A percentile compares a stretch with the other conserved stretches of the same genome.
These are phyloP conservation scores for Gambusia holbrooki DNA, from an alignment of 2,113 vertebrate genomes.

Conservation along the genomic window DNA sequence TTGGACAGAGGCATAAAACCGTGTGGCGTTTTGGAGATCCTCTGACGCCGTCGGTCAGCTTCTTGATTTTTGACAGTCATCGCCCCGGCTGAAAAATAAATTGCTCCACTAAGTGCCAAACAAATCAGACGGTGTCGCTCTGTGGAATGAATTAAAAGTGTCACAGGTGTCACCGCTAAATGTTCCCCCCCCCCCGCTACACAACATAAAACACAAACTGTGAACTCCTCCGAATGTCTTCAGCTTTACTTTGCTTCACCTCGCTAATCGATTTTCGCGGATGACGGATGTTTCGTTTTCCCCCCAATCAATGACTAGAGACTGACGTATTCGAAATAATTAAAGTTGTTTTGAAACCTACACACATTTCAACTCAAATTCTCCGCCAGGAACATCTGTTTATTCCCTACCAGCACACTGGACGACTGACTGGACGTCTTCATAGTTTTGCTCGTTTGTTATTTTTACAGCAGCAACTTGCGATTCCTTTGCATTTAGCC, in stretches of 20 bases:
- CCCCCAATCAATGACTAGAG: background rate
- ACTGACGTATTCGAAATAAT: background rate
- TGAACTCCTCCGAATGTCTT: background rate
- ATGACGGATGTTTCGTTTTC: background rate
- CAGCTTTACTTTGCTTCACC: background rate
- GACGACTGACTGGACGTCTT: background rate
- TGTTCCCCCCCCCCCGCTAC: background rate
- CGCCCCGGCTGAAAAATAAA: background rate
- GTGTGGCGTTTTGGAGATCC: background rate
- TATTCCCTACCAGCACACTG: background rate
- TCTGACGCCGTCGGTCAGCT: background rate
- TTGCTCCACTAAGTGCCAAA: background rate
- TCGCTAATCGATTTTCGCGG: background rate
- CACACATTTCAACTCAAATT: background rate
- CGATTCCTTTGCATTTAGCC: background rate
- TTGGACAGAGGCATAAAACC: background rate
- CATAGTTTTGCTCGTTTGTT: background rate
- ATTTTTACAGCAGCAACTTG: background rate
- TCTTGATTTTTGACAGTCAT: background rate
- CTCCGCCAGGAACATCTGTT: background rate
- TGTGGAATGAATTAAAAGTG: constrained; percentile 1
- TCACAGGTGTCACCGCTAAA: background rate
- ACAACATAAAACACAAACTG: background rate
- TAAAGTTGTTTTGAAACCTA: background rate
- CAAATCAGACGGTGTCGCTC: background rate